A percentile compares a stretch with the other conserved stretches of the same genome.
Conservation (phyloP, 37 sponge, comb jelly and placozoan species). For the Cliona cf. orientalis region DNA sequence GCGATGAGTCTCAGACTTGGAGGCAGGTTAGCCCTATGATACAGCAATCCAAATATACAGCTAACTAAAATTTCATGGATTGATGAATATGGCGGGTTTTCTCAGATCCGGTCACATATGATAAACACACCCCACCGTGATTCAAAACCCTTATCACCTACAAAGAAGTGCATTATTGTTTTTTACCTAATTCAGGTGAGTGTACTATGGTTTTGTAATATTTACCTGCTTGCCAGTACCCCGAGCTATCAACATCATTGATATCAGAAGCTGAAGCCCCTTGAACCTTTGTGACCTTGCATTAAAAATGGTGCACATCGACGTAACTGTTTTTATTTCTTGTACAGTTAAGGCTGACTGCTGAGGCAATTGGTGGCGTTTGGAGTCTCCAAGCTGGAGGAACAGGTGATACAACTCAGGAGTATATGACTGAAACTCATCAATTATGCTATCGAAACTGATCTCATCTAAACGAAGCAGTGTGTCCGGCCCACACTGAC, state of each 20-base stretch:
- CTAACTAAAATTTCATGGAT: no score
- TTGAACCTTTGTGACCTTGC: not conserved
- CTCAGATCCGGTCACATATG: no score
- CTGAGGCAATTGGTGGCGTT: no score
- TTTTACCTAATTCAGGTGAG: not conserved
- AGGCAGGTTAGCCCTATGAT: no score
- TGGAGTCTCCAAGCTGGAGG: not conserved
- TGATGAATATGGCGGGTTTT: no score
- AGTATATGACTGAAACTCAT: not conserved
- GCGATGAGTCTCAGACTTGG: no score
- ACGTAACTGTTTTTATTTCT: not conserved
- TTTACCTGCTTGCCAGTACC: not conserved
- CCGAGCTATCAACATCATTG: slow-evolving; percentile 9
- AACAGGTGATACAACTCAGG: not conserved
- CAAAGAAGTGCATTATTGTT: not conserved
- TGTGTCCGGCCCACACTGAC: not conserved
- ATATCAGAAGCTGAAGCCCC: slow-evolving; percentile 4
- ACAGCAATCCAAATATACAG: no score
- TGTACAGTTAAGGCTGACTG: no score
- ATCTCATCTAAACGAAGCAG: not conserved
- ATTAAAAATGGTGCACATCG: not conserved
- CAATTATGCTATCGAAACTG: not conserved
- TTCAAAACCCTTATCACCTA: slow-evolving; percentile 1
- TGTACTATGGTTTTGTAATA: not conserved
- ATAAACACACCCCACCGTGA: slow-evolving; percentile 14